phyloP scores from a whole-genome alignment of 2,797 vertebrate species.

The Xenentodon cancila region DNA sequence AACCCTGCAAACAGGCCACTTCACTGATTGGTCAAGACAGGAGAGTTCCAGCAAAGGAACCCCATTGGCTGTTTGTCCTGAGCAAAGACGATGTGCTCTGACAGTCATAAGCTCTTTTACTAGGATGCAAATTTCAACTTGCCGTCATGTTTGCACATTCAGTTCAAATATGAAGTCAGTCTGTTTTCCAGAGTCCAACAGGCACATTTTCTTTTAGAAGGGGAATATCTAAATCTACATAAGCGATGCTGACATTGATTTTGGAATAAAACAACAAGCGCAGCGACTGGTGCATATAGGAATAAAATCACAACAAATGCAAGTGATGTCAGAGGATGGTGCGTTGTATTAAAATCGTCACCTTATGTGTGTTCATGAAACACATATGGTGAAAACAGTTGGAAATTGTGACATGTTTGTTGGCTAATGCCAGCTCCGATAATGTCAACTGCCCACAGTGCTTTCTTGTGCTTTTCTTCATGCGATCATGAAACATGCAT shows the following conservation, averaged over 20 bases:
- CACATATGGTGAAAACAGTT: too few relatives aligned
- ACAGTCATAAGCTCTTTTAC: slow-evolving; percentile 1
- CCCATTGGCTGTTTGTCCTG: slow-evolving; percentile 53
- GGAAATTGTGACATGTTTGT: too few relatives aligned
- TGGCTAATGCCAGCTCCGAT: too few relatives aligned
- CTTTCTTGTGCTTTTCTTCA: too few relatives aligned
- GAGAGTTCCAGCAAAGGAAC: slow-evolving; percentile 17
- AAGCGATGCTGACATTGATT: not conserved
- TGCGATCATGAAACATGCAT: too few relatives aligned
- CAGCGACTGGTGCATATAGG: not conserved
- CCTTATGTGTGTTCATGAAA: too few relatives aligned
- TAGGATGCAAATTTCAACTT: not conserved
- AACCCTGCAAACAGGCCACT: slow-evolving; percentile 26
- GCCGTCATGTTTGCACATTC: not conserved
- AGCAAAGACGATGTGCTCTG: slow-evolving; percentile 28
- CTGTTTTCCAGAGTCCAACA: not conserved
- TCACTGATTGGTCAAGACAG: slow-evolving; percentile 56
- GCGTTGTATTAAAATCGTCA: too few relatives aligned
- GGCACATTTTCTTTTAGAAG: too few relatives aligned
- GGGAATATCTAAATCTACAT: not conserved
- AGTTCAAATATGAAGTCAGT: not conserved
- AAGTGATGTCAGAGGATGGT: not conserved
- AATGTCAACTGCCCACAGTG: too few relatives aligned
- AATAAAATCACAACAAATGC: too few relatives aligned
- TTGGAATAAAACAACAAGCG: not conserved